These are phyloP conservation scores for Ibidorhyncha struthersii DNA, from an alignment of 2,113 vertebrate species.

Conservation along the genomic window DNA sequence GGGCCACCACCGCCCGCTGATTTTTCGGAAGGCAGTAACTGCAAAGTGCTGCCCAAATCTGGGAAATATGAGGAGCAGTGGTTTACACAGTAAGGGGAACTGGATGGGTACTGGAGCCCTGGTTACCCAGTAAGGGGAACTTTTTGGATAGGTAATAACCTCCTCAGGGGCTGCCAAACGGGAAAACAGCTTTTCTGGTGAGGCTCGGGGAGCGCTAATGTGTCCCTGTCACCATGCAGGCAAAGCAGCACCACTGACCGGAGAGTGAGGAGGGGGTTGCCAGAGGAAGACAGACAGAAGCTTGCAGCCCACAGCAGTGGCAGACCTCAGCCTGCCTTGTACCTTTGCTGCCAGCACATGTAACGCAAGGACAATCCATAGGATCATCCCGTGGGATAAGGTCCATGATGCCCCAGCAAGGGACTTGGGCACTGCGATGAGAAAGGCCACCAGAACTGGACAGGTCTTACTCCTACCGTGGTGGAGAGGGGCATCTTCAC, in stretches of 20 bases:
- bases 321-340: neutral
- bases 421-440: too few relatives aligned
- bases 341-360: neutral
- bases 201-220: too few relatives aligned
- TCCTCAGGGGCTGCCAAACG: neutral
- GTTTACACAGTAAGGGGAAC: too few relatives aligned
- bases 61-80: neutral
- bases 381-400: neutral
- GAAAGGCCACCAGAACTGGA: neutral
- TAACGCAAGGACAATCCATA: rapidly evolving
- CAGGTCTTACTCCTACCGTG: rapidly evolving
- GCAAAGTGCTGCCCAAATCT: neutral
- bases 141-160: neutral
- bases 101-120: too few relatives aligned
- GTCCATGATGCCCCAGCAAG: neutral
- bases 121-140: neutral
- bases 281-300: rapidly evolving
- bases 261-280: neutral
- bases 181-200: neutral
- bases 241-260: rapidly evolving
- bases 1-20: too few relatives aligned
- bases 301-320: neutral
- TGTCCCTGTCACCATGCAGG: rapidly evolving
- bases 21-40: rapidly evolving
- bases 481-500: neutral